phyloP scores from a whole-genome alignment of 2,888 invertebrate genomes.

The Cephus runcator region DNA sequence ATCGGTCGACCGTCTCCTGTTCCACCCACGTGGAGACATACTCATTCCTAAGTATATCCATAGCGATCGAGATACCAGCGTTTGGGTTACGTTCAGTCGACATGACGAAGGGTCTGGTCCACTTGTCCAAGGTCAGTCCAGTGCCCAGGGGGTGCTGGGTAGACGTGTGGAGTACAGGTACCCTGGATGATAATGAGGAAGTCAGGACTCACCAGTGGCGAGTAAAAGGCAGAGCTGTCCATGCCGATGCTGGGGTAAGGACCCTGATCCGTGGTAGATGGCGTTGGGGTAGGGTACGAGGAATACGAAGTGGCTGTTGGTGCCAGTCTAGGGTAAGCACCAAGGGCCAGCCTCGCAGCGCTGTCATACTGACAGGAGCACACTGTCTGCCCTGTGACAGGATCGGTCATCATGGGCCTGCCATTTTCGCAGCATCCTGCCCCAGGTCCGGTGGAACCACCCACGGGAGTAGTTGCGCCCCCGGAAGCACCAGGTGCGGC shows the following conservation, averaged over 20 bases:
- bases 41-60: too few species aligned
- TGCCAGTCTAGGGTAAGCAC: constrained; percentile 81
- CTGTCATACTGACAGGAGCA: constrained; percentile 96
- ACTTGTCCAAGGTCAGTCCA: too few species aligned
- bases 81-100: too few species aligned
- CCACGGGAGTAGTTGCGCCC: constrained; percentile 70
- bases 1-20: too few species aligned
- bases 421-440: constrained; percentile 88
- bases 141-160: too few species aligned
- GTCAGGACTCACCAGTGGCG: constrained; percentile 85
- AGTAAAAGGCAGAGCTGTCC: constrained; percentile 95
- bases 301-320: constrained; percentile 79
- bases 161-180: too few species aligned
- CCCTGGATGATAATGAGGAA: too few species aligned
- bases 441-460: constrained; percentile 58
- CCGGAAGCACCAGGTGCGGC: constrained; percentile 46
- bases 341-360: constrained; percentile 81
- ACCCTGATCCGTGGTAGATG: constrained; percentile 90
- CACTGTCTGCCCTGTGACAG: constrained; percentile 91
- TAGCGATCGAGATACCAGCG: too few species aligned
- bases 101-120: too few species aligned
- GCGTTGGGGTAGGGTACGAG: constrained; percentile 88
- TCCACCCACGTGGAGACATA: too few species aligned
- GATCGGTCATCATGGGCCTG: constrained; percentile 91
- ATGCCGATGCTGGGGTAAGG: constrained; percentile 93